phyloP scores from a whole-genome alignment of 2,113 vertebrate genomes.

The Bostrychus sinensis region DNA sequence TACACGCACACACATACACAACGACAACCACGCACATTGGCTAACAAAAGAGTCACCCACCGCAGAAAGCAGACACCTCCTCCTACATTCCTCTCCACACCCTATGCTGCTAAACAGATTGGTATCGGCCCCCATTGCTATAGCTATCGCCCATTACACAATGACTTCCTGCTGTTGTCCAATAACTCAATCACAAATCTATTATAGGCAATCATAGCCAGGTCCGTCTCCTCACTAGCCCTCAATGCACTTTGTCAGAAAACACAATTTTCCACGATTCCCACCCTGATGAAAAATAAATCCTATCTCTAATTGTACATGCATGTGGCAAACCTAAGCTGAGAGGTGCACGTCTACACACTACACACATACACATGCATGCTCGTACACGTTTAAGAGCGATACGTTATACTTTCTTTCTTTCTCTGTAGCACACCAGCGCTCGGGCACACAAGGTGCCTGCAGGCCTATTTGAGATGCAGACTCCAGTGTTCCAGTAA shows the following conservation, averaged over 20 bases:
- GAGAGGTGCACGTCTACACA: not conserved
- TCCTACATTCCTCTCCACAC: slow-evolving; percentile 68
- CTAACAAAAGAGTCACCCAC: slow-evolving; percentile 55
- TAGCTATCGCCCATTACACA: slow-evolving; percentile 52
- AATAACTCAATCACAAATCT: slow-evolving; percentile 59
- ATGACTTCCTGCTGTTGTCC: slow-evolving; percentile 55
- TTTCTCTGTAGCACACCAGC: slow-evolving; percentile 27
- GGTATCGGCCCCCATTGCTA: slow-evolving; percentile 56
- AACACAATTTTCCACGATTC: slow-evolving; percentile 51
- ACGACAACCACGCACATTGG: slow-evolving; percentile 29
- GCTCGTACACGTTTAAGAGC: slow-evolving; percentile 14
- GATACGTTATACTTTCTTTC: slow-evolving; percentile 18
- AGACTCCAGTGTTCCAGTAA: slow-evolving; percentile 74
- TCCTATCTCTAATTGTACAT: slow-evolving; percentile 15
- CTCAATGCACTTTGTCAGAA: slow-evolving; percentile 35
- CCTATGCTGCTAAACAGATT: slow-evolving; percentile 71
- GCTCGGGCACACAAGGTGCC: slow-evolving; percentile 55
- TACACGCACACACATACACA: slow-evolving; percentile 22
- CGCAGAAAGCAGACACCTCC: slow-evolving; percentile 69
- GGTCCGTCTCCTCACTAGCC: slow-evolving; percentile 40
- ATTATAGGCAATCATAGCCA: slow-evolving; percentile 48
- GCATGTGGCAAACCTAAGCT: not conserved
- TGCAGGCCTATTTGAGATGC: slow-evolving; percentile 74
- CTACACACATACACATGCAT: slow-evolving; percentile 1
- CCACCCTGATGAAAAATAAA: slow-evolving; percentile 18